Evolutionary conservation across 2,888 invertebrate genomes (phyloP), one percentile per base, ranked within the genome.

Genomic region (Congeria kusceri): DNA sequence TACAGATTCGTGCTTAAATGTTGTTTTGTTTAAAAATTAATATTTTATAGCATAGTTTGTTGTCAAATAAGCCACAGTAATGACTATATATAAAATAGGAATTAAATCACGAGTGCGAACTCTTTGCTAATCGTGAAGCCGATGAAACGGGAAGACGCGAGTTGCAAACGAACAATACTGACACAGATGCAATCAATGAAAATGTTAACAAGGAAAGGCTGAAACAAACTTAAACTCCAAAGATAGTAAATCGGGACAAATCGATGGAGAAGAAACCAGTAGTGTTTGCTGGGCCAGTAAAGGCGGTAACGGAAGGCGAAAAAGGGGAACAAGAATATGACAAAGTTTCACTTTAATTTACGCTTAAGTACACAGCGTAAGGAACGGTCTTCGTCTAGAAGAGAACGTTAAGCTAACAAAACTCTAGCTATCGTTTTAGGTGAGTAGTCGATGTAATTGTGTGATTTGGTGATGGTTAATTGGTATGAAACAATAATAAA

Each of bases 391-490:
- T 91, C 92, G 18, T 90, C 93, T 59, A 90, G 88, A 58, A 74
- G 91, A 73, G 99, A 99, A 92, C 95, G 98, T 77, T 98, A 99
- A 94, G 99, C 99, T 46, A 99, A 99, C 11, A 99, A 99, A 95
- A 99, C 99, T 11, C 94, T 99, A 86, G 99, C 99, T 74, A 99
- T 99, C 94, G 99, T 99, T 86, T 95, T 99, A 93, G 99, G 99
- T 99, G 94, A 25, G 78, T 78, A 70, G 32, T 7, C 32, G 4
- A 32, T 32, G 11, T 32, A 32, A 32, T 32, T 4, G 4, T 32
- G 32, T 32, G 32, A 11, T 32, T 32, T 32, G 4, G 32, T 32
- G n/a, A n/a, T n/a, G n/a, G n/a, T n/a, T n/a, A n/a, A n/a, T n/a
- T n/a, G n/a, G n/a, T n/a, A n/a, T n/a, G n/a, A n/a, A n/a, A n/a